A percentile compares a stretch with the other conserved stretches of the same genome.
Conservation (phyloP, 2,797 vertebrate species). For the Pseudocheirus occidentalis region DNA sequence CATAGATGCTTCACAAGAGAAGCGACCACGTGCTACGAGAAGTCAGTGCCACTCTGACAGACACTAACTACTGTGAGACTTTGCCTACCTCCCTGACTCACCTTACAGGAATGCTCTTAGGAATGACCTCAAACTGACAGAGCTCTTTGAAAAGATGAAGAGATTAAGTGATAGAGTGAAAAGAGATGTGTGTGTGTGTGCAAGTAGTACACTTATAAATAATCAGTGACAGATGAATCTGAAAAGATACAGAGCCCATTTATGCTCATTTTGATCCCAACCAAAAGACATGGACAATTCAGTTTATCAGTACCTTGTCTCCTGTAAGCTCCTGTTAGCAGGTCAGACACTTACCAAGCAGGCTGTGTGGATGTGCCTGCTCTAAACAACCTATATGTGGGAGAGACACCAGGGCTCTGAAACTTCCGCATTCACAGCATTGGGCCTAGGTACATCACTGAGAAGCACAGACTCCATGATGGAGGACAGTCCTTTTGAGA, state of each 20-base stretch:
- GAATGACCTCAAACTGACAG: constrained; percentile 26
- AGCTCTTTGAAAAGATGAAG: constrained; percentile 14
- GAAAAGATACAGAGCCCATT: background rate
- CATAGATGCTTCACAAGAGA: background rate
- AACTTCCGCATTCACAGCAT: background rate
- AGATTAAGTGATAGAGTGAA: background rate
- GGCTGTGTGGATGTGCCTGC: background rate
- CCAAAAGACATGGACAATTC: background rate
- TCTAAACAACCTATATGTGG: background rate
- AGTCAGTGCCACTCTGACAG: background rate
- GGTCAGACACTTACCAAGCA: background rate
- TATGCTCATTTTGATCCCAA: background rate
- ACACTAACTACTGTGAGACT: background rate
- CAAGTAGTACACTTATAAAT: constrained; percentile 26
- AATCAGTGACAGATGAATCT: background rate
- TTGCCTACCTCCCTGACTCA: background rate
- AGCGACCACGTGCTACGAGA: background rate
- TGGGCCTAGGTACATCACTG: background rate
- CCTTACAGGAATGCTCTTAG: constrained; percentile 2
- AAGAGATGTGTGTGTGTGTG: background rate
- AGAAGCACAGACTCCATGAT: background rate
- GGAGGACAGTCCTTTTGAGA: background rate
- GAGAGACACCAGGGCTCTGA: background rate
- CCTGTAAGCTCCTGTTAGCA: background rate
- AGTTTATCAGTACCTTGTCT: background rate